Percentiles rank a stretch among this genome's conserved stretches.
Conservation (phyloP, 2,888 invertebrate species). For the Temnothorax rugatulus region DNA sequence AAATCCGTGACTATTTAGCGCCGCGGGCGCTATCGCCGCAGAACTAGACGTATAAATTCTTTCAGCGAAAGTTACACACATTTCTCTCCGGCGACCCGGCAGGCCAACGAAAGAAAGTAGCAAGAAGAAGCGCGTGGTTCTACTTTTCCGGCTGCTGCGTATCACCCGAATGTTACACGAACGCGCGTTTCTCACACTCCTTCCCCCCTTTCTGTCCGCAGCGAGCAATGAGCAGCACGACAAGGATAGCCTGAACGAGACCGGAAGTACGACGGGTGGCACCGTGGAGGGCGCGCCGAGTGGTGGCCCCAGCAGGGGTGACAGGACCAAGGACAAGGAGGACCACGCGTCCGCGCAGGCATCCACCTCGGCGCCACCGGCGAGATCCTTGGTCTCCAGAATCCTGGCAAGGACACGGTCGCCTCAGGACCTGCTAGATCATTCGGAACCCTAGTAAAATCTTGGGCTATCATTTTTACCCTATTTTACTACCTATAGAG, state of each 20-base stretch:
- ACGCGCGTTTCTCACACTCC: neutral
- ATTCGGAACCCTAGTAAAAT: conserved; percentile 86
- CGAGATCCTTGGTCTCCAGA: conserved; percentile 82
- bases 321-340: conserved; percentile 69
- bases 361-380: conserved; percentile 73
- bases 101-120: conserved; percentile 60
- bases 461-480: neutral
- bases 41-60: conserved; percentile 60
- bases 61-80: conserved; percentile 67
- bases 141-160: conserved; percentile 39
- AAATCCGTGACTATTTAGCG: conserved; percentile 5
- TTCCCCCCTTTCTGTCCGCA: conserved; percentile 73
- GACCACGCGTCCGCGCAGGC: conserved; percentile 58
- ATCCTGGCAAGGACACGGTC: conserved; percentile 82
- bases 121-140: conserved; percentile 44
- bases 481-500: neutral
- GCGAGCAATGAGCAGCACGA: conserved; percentile 86
- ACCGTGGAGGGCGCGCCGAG: conserved; percentile 82
- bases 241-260: conserved; percentile 87
- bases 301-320: conserved; percentile 78
- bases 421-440: conserved; percentile 83
- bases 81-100: conserved; percentile 66
- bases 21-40: conserved; percentile 25
- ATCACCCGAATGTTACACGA: conserved; percentile 4
- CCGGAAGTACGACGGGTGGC: conserved; percentile 84